Evolutionary conservation across 2,113 vertebrate species (phyloP).

Genomic region (Leuciscus idus): DNA sequence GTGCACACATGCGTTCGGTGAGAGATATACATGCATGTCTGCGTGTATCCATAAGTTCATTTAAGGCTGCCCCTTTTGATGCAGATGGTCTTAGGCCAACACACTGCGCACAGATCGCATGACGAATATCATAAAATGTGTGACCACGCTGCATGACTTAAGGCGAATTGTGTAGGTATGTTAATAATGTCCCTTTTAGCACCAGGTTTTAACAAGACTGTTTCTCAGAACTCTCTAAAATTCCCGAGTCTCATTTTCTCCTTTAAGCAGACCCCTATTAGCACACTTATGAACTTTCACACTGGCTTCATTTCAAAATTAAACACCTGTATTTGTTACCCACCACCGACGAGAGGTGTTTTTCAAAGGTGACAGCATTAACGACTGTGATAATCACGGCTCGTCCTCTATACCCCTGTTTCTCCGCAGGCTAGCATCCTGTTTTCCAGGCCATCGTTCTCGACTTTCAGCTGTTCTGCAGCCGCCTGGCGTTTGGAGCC

Average conservation of each 20-base stretch:
- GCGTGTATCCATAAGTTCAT: neutral
- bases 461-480: constrained; percentile 39
- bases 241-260: constrained; percentile 60
- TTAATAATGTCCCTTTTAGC: constrained; percentile 55
- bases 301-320: constrained; percentile 75
- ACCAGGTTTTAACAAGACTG: constrained; percentile 45
- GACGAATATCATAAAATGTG: constrained; percentile 38
- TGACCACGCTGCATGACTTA: constrained; percentile 43
- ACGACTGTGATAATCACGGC: constrained; percentile 49
- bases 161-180: constrained; percentile 46
- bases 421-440: constrained; percentile 52
- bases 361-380: constrained; percentile 61
- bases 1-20: neutral
- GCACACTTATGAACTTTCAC: constrained; percentile 75
- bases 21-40: neutral
- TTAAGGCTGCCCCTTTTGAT: neutral
- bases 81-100: constrained; percentile 42
- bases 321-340: constrained; percentile 72
- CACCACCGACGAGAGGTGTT: constrained; percentile 60
- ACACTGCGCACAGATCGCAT: constrained; percentile 40
- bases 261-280: constrained; percentile 63
- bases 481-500: constrained; percentile 49
- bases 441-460: constrained; percentile 47
- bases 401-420: constrained; percentile 14
- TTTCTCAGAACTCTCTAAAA: constrained; percentile 57